A percentile compares a stretch with the other conserved stretches of the same genome.
phyloP scores from a whole-genome alignment of 2,888 invertebrate genomes.

The Polydrusus pterygomalis region DNA sequence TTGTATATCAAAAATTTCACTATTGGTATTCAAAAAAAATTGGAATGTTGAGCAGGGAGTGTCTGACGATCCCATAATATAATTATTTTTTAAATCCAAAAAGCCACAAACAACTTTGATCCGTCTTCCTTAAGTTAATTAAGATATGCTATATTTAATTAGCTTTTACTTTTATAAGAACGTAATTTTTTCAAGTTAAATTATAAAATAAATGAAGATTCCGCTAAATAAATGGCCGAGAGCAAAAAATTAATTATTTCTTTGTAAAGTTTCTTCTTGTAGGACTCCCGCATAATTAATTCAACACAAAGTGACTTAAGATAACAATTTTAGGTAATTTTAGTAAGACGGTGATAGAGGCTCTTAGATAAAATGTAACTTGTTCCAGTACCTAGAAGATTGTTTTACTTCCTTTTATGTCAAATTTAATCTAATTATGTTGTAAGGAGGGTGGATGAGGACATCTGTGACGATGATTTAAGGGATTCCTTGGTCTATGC shows the following conservation, averaged over 20 bases:
- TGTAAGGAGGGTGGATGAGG: too few species aligned
- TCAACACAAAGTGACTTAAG: not conserved
- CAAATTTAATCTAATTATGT: too few species aligned
- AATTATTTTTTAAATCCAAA: not conserved
- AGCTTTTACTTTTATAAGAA: not conserved
- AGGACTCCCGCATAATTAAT: not conserved
- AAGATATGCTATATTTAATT: not conserved
- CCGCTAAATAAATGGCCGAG: conserved; percentile 1
- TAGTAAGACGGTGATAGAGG: not conserved
- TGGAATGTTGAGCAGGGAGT: too few species aligned
- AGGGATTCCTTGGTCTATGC: not conserved
- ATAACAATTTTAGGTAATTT: conserved; percentile 8
- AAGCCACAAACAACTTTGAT: not conserved
- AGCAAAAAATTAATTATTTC: conserved; percentile 11
- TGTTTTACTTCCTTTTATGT: too few species aligned
- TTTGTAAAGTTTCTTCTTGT: not conserved
- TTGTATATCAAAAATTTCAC: too few species aligned
- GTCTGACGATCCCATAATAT: too few species aligned
- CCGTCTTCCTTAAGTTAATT: not conserved
- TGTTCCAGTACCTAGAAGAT: too few species aligned
- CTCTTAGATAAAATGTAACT: too few species aligned
- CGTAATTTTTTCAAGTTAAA: not conserved
- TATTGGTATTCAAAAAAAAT: too few species aligned
- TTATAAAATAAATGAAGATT: conserved; percentile 7
- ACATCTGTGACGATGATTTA: too few species aligned